These are phyloP conservation scores for Magallana angulata DNA, from an alignment of 1,140 invertebrate genomes.

Conservation along the genomic window DNA sequence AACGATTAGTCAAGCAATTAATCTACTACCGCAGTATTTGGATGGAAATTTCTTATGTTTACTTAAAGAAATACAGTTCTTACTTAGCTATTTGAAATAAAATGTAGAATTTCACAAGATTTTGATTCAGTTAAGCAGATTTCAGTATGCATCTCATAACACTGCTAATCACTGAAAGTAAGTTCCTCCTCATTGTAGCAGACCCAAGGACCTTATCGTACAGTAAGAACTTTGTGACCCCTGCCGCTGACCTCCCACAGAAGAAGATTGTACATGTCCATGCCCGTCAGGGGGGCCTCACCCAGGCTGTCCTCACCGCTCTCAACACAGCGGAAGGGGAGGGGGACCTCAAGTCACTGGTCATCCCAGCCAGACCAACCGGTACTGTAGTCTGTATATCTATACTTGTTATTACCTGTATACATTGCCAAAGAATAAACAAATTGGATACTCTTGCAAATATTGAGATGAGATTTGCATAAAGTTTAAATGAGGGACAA, in stretches of 20 bases:
- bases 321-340: slow-evolving; percentile 37
- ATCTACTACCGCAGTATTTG: too few species aligned
- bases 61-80: too few species aligned
- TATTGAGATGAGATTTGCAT: too few species aligned
- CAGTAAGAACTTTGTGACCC: slow-evolving; percentile 46
- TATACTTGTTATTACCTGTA: neutral
- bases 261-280: slow-evolving; percentile 46
- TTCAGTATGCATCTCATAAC: too few species aligned
- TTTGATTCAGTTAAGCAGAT: too few species aligned
- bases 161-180: too few species aligned
- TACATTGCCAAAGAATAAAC: too few species aligned
- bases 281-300: neutral
- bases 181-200: neutral
- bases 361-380: slow-evolving; percentile 43
- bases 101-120: too few species aligned
- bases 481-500: too few species aligned
- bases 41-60: too few species aligned
- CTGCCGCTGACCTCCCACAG: slow-evolving; percentile 46
- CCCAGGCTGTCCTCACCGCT: slow-evolving; percentile 8
- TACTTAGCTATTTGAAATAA: too few species aligned
- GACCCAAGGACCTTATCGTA: neutral
- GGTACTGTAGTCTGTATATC: neutral
- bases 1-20: neutral
- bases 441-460: too few species aligned
- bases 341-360: slow-evolving; percentile 7